phyloP scores from a whole-genome alignment of 2,113 vertebrate species.

The Mormyrus lacerda region DNA sequence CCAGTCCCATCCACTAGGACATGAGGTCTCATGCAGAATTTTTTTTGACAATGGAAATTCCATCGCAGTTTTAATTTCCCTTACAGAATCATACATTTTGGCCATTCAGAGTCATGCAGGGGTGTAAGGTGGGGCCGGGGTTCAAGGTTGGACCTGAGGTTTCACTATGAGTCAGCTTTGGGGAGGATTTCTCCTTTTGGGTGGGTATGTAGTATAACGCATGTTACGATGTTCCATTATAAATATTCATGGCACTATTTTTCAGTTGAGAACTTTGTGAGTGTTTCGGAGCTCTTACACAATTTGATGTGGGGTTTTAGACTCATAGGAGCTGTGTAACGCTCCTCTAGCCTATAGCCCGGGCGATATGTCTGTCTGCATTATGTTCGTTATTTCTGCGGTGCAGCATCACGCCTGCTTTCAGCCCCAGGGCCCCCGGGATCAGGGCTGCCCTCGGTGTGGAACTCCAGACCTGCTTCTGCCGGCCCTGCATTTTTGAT shows the following conservation, averaged over 20 bases:
- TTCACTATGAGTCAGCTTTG: not conserved
- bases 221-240: not conserved
- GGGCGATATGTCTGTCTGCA: not conserved
- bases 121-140: not conserved
- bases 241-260: not conserved
- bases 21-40: not conserved
- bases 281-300: not conserved
- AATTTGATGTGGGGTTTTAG: not conserved
- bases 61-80: not conserved
- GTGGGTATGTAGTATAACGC: not conserved
- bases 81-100: not conserved
- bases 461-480: not conserved
- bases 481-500: not conserved
- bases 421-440: not conserved
- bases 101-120: not conserved
- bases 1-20: not conserved
- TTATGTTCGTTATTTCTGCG: not conserved
- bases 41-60: not conserved
- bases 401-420: not conserved
- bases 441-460: not conserved
- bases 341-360: not conserved
- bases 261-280: not conserved
- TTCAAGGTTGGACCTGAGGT: not conserved
- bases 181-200: not conserved
- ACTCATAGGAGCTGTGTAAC: not conserved